Evolutionary conservation across 2,797 vertebrate genomes (phyloP).

Genomic region (Lacerta bilineata): DNA sequence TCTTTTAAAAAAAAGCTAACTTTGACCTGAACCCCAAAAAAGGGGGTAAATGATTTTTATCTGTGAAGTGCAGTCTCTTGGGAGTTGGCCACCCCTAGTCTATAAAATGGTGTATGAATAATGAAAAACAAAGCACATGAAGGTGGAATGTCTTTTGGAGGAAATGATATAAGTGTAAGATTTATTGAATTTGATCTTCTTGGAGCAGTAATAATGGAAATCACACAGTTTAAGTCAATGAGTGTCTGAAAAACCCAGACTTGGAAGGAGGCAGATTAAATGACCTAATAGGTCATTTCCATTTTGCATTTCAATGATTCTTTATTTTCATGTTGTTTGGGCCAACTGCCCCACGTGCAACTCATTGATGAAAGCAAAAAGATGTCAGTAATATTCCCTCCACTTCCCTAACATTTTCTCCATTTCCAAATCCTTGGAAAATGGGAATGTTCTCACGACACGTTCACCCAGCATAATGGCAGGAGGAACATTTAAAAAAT

Average conservation of each 20-base stretch:
- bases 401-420: not conserved
- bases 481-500: not conserved
- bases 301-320: not conserved
- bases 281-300: not conserved
- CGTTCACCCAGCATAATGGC: not conserved
- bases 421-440: not conserved
- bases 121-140: not conserved
- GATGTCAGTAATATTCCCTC: not conserved
- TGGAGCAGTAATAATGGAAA: not conserved
- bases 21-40: no score
- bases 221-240: not conserved
- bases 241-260: not conserved
- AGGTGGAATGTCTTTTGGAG: not conserved
- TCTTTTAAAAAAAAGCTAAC: no score
- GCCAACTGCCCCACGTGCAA: not conserved
- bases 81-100: no score
- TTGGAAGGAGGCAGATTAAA: not conserved
- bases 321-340: not conserved
- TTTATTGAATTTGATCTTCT: constrained; percentile 13
- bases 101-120: no score
- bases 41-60: no score
- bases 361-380: not conserved
- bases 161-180: constrained; percentile 15
- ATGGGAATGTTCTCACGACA: not conserved
- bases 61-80: no score